Evolutionary conservation across 2,888 invertebrate species (phyloP), one percentile per base, ranked within the genome.

Genomic region (Pyrrhia umbra): DNA sequence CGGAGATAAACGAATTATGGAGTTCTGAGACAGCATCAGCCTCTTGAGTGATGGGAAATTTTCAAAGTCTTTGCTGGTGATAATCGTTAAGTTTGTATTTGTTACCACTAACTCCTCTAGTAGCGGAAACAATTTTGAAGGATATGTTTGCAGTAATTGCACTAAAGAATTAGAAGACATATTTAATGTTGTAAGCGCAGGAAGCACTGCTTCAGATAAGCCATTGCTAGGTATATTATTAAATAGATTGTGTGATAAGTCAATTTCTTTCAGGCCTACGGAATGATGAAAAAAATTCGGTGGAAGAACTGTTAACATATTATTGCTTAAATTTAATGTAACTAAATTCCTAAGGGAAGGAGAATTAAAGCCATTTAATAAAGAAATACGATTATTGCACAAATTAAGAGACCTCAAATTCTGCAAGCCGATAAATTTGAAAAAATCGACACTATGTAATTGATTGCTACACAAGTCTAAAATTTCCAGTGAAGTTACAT

Each of bases 31-130:
- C 78, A 98, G 91, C 84, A 96, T 96, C 59, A 98, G 95, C 83
- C 97, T 97, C 84, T 97, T 96, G 34, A 98, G 92, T 0, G 97
- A 96, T 18, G 97, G 97, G 83, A 98, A 98, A 34, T 97, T 96
- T 83, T 97, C 97, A 83, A 98, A 98, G 85, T 98, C 98, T 85
- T 97, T 97, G 77, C 97, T 97, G 0, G 97, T 97, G 49, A 98
- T 96, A 73, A 98, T 97, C 18, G 96, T 97, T 52, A 98, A 94
- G 87, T 98, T 98, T 6, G 98, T 98, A 43, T 96, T 95, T 68
- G 96, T 96, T 75, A 98, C 96, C 86, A 98, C 96, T 57, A 98
- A 95, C 89, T 98, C 97, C 88, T 97, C 97, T n/a, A 98, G 93
- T n/a, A 96, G 95, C 2, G 97, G 96, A 91, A 97, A 97, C 81